Percentiles rank a stretch among this genome's conserved stretches.
phyloP scores from a whole-genome alignment of 2,797 vertebrate species.

The Ptychobarbus kaznakovi region DNA sequence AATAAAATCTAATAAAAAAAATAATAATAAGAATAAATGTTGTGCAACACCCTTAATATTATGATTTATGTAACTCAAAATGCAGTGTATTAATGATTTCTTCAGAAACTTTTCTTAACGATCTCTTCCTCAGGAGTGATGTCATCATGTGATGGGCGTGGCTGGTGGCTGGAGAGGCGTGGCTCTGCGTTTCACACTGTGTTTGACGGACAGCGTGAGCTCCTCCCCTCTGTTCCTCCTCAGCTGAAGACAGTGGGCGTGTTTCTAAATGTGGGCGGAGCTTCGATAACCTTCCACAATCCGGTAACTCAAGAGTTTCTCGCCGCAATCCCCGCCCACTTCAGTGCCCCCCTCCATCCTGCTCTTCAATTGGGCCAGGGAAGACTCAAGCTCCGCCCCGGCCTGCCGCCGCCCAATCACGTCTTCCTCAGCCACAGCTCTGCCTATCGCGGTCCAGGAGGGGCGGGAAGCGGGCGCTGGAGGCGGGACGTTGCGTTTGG shows the following conservation, averaged over 20 bases:
- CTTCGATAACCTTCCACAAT: conserved; percentile 74
- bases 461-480: conserved; percentile 59
- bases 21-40: neutral
- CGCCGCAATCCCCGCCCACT: conserved; percentile 68
- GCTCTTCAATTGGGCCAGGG: conserved; percentile 73
- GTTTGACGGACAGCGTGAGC: conserved; percentile 70
- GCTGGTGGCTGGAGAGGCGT: conserved; percentile 74
- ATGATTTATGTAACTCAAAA: neutral
- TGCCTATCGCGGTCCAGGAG: conserved; percentile 61
- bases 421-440: conserved; percentile 72
- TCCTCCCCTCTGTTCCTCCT: conserved; percentile 69
- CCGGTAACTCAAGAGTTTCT: conserved; percentile 74
- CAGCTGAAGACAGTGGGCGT: conserved; percentile 74
- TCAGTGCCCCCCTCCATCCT: conserved; percentile 67
- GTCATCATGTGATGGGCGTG: conserved; percentile 55
- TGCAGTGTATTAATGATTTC: neutral
- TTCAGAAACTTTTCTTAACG: neutral
- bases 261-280: conserved; percentile 75
- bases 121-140: conserved; percentile 69
- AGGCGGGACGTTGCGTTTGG: conserved; percentile 65
- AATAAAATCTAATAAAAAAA: neutral
- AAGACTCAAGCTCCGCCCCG: conserved; percentile 67
- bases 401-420: conserved; percentile 70
- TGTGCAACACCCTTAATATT: neutral
- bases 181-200: conserved; percentile 62